Percentiles rank a stretch among this genome's conserved stretches.
phyloP scores from a whole-genome alignment of 2,888 invertebrate genomes.

The Cheiracanthium punctorium region DNA sequence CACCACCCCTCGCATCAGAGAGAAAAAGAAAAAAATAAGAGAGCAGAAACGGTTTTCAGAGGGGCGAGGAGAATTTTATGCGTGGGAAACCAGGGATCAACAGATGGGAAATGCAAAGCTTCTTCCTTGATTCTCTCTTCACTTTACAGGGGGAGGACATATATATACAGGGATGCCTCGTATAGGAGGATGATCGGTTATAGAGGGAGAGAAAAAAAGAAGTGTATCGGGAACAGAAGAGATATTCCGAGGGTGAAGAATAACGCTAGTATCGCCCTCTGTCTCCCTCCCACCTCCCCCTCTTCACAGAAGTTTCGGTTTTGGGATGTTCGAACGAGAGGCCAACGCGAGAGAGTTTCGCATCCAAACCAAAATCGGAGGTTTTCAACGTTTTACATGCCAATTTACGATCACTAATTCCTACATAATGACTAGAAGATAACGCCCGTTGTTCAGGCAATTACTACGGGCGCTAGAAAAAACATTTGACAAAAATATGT shows the following conservation, averaged over 20 bases:
- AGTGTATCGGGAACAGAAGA: not conserved
- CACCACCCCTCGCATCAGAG: not conserved
- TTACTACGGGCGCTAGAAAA: too few species aligned
- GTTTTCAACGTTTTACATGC: too few species aligned
- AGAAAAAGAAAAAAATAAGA: not conserved
- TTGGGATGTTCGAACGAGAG: too few species aligned
- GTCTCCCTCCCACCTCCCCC: not conserved
- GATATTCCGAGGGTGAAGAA: not conserved
- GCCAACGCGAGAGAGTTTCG: too few species aligned
- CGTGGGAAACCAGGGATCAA: slow-evolving; percentile 21
- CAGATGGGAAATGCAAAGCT: slow-evolving; percentile 56
- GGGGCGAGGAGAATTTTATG: slow-evolving; percentile 25
- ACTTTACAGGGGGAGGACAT: too few species aligned
- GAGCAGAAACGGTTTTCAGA: not conserved
- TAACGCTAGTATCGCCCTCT: not conserved
- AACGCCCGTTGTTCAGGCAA: too few species aligned
- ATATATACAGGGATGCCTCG: too few species aligned
- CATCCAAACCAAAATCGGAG: too few species aligned
- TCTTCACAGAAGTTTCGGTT: not conserved
- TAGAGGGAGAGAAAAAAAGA: not conserved
- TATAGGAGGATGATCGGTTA: too few species aligned
- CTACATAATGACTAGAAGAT: too few species aligned
- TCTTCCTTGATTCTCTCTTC: not conserved
- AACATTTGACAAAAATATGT: too few species aligned
- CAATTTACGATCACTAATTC: too few species aligned